Percentiles rank a stretch among this genome's conserved stretches.
Evolutionary conservation across 2,797 vertebrate genomes (phyloP).

Genomic region (Loriculus beryllinus): DNA sequence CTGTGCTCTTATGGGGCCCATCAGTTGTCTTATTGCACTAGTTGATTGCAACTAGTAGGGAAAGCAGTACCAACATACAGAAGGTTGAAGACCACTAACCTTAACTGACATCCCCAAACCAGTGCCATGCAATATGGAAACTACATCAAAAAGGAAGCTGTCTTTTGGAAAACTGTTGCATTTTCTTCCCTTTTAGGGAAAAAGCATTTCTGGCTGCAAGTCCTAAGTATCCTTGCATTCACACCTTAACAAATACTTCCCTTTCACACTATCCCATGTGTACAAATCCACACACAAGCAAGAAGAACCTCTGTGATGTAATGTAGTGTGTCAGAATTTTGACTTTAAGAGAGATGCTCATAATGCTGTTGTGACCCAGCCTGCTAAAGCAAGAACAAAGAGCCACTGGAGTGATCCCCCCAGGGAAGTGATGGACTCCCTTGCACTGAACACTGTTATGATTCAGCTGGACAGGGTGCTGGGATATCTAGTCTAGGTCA

Average conservation of each 20-base stretch:
- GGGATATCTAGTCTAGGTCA: not conserved
- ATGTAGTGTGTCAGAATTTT: not conserved
- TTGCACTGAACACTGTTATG: not conserved
- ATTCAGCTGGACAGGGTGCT: not conserved
- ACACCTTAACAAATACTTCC: not conserved
- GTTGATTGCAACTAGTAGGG: not conserved
- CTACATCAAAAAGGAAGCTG: not conserved
- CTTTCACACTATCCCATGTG: not conserved
- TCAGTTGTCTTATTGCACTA: not conserved
- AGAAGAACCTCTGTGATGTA: not conserved
- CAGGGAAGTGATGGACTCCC: not conserved
- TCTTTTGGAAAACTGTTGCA: not conserved
- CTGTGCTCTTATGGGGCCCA: not conserved
- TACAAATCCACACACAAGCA: not conserved
- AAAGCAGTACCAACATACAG: not conserved
- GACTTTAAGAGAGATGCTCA: not conserved
- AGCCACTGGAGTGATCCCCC: not conserved
- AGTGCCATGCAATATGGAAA: not conserved
- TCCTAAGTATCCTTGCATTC: not conserved
- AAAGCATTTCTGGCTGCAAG: not conserved
- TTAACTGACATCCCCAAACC: not conserved
- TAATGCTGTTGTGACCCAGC: not conserved
- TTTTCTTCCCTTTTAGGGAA: not conserved
- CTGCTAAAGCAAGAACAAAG: not conserved
- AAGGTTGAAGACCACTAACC: not conserved